Conservation (phyloP, 2,888 invertebrate genomes). For the Eupelmus urozonus region DNA sequence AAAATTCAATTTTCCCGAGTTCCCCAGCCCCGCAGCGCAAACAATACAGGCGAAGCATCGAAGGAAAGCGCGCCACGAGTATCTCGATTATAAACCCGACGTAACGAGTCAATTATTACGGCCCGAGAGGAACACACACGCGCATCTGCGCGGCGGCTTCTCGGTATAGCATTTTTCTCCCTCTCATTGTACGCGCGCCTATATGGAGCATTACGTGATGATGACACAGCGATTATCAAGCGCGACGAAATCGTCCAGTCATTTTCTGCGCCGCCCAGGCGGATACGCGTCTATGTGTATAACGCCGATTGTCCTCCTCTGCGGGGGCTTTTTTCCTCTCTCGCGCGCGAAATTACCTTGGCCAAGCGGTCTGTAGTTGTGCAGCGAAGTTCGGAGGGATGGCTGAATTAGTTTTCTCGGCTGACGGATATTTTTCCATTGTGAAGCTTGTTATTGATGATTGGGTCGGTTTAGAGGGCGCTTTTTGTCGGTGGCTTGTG, state of each 20-base stretch:
- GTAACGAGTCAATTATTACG: conserved; percentile 38
- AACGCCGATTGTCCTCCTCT: no score
- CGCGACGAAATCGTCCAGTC: conserved; percentile 1
- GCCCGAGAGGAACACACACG: neutral
- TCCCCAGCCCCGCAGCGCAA: no score
- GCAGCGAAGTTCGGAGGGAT: no score
- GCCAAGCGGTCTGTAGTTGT: neutral
- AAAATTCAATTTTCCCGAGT: no score
- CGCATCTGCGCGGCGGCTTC: conserved; percentile 11
- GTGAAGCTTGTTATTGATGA: no score
- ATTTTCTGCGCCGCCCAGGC: neutral
- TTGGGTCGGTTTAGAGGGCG: no score
- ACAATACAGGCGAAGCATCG: neutral
- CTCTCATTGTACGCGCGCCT: neutral
- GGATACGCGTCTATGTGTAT: neutral
- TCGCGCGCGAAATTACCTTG: neutral
- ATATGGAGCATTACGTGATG: neutral
- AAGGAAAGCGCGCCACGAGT: neutral
- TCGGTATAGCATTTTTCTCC: neutral
- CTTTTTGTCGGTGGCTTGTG: no score
- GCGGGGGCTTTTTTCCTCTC: no score
- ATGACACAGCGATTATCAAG: conserved; percentile 23
- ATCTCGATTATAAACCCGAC: neutral
- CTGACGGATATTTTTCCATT: no score
- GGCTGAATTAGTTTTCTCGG: no score